Base-by-base conservation (phyloP, 2,113 vertebrate genomes). In the Phaethon lepturus region DNA sequence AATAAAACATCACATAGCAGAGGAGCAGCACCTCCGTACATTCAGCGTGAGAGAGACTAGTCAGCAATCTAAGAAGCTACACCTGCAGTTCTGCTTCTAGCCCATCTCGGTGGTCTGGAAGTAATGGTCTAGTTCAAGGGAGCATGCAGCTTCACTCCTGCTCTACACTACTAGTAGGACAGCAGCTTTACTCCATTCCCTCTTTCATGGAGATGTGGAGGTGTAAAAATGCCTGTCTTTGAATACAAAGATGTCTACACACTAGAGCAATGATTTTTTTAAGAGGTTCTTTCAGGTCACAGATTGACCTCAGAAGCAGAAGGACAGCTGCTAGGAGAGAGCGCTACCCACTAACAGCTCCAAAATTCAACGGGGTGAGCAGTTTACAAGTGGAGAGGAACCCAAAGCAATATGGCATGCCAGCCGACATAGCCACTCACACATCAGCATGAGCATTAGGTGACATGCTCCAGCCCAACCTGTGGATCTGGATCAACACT, bases 401-500 rank as follows among this genome's bases (percentile, higher is more conserved):
- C 35, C 45, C 64, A 28, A 45, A 69, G 69, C 15, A 7, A 4
- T 7, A 22, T 4, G 26, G 6, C 59, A 24, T 68, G 33, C 66
- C 24, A 20, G 42, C 1, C 74, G 73, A 35, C 24, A 5, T 2
- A 45, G 35, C 23, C 14, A 10, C 29, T 62, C 40, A 6, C 38
- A 6, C 26, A 17, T 12, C 63, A 25, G 40, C 8, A 2, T 13
- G 10, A 66, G 49, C 18, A 31, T 10, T 9, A 59, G 28, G 63
- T 6, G 40, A n/a, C 17, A 44, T 60, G 33, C 52, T 86, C 33
- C 59, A 28, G 49, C 31, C 28, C 8, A 29, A 0, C 2, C 13
- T 0, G 0, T 18, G 17, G 63, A 11, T 35, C 53, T 20, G 40
- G 40, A 19, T 15, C 0, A 0, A 38, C 16, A 0, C 31, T 9